Evolutionary conservation across 2,888 invertebrate species (phyloP), one percentile per base, ranked within the genome.

Genomic region (Cheilosia scutellata): DNA sequence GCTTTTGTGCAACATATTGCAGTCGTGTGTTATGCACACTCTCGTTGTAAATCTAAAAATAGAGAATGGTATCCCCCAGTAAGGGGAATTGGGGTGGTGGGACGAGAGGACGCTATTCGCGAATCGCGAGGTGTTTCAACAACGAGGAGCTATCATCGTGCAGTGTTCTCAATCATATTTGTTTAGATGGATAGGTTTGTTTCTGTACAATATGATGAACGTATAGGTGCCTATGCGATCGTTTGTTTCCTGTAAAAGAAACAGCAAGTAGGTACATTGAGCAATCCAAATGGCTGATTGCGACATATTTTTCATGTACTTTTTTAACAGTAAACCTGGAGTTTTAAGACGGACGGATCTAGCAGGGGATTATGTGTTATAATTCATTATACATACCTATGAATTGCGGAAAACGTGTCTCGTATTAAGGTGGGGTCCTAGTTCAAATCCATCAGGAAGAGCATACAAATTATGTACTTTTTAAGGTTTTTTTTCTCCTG

Each of bases 31-130:
- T 63, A 16, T 37, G 13, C 60, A 76, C 51, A 47, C 47, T 44
- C 62, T 40, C 62, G 65, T 72, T 79, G 72, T 60, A 47, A 66
- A 58, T 72, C 82, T 86, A 86, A 80, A 86, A 86, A 86, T 86
- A 86, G 86, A 71, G 63, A 84, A 79, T 66, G 40, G 74, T 65
- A 58, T 16, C 53, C 68, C 74, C 31, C 11, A 42, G 13, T 16
- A 25, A 9, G 31, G 20, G 42, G 27, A 25, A 20, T 16, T 42
- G 37, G 33, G 60, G 47, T 20, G 42, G 70, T 65, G 75, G 84
- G 42, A 71, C 66, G 75, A 47, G 75, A 79, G 66, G 80, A 75
- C 65, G 71, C 74, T 29, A 44, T 62, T 47, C 51, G 71, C 66
- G 29, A 29, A 3, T 29, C 2, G 72, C 77, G 77, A 78, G 74